Percentiles rank a stretch among this genome's conserved stretches.
Evolutionary conservation across 2,113 vertebrate genomes (phyloP).

Genomic region (Dunckerocampus dactyliophorus): DNA sequence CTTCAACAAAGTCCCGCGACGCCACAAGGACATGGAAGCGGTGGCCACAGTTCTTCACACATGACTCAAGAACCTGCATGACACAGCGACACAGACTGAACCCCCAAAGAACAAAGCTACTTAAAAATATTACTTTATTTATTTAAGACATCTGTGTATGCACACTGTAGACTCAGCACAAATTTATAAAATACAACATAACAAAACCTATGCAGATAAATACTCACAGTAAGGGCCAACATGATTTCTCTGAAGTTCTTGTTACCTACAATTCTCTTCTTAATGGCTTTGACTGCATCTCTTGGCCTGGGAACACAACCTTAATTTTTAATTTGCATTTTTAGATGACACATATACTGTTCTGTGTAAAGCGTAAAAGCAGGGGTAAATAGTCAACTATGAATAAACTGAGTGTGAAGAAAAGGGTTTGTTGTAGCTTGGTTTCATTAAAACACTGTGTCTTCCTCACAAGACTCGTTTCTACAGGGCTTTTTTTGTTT

Average conservation of each 20-base stretch:
- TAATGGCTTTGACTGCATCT: slow-evolving; percentile 91
- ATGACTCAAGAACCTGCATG: slow-evolving; percentile 87
- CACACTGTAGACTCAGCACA: not conserved
- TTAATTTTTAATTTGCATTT: not conserved
- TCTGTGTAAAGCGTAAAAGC: no score
- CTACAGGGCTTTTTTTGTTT: not conserved
- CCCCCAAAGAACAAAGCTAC: not conserved
- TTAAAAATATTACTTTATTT: not conserved
- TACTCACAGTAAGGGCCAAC: slow-evolving; percentile 86
- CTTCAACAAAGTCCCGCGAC: slow-evolving; percentile 89
- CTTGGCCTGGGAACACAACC: slow-evolving; percentile 77
- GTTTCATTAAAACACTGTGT: no score
- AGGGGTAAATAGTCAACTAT: no score
- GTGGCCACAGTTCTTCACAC: slow-evolving; percentile 96
- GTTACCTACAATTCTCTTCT: slow-evolving; percentile 90
- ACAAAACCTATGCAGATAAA: not conserved
- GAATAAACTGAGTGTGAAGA: no score
- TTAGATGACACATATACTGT: no score
- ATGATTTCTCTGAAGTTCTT: slow-evolving; percentile 97
- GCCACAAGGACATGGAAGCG: slow-evolving; percentile 88
- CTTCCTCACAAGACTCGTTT: not conserved
- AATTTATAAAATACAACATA: not conserved
- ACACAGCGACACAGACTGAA: not conserved
- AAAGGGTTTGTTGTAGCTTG: no score
- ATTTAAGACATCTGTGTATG: not conserved